phyloP scores from a whole-genome alignment of 2,888 invertebrate species.

The Blastobasis lacticolella region DNA sequence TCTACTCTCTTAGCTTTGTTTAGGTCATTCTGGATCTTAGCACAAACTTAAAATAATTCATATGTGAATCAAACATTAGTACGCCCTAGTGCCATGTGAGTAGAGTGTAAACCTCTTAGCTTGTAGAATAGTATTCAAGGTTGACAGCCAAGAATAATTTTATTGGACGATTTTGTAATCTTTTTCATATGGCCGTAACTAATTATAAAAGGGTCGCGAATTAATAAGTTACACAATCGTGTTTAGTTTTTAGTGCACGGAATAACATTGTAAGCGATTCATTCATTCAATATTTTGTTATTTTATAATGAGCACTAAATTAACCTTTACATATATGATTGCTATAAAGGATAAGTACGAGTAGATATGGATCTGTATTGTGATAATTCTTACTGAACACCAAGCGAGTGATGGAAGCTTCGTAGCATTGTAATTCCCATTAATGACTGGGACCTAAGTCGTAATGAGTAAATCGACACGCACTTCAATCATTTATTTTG shows the following conservation, averaged over 20 bases:
- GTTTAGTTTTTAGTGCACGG: slow-evolving; percentile 28
- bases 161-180: slow-evolving; percentile 5
- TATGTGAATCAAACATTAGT: slow-evolving; percentile 16
- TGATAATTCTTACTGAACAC: no score
- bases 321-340: no score
- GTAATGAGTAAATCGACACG: no score
- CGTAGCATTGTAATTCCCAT: no score
- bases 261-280: neutral
- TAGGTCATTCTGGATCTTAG: neutral
- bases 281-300: no score
- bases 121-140: slow-evolving; percentile 20
- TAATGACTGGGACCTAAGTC: no score
- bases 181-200: slow-evolving; percentile 14
- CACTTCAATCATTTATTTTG: no score
- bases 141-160: slow-evolving; percentile 3
- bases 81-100: slow-evolving; percentile 38
- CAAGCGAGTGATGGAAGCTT: no score
- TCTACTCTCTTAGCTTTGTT: neutral
- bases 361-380: no score
- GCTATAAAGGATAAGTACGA: no score
- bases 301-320: no score
- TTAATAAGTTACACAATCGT: slow-evolving; percentile 14
- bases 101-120: slow-evolving; percentile 32
- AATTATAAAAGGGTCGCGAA: slow-evolving; percentile 34
- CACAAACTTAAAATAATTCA: neutral